phyloP scores from a whole-genome alignment of 2,797 vertebrate genomes.

The Lacerta bilineata region DNA sequence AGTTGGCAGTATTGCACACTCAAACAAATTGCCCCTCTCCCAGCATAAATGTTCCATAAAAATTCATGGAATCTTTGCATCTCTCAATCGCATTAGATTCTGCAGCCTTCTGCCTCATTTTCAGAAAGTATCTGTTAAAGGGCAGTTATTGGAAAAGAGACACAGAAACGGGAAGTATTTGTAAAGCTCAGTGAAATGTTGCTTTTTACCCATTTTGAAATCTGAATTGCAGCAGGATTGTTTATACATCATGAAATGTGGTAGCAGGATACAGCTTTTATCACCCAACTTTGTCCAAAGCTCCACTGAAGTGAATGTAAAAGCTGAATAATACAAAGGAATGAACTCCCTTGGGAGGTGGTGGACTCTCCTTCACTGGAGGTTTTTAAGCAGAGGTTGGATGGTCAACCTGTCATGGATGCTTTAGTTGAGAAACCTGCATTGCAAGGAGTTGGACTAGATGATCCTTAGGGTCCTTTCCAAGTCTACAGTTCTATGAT shows the following conservation, averaged over 20 bases:
- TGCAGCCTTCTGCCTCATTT: not conserved
- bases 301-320: not conserved
- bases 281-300: constrained; percentile 5
- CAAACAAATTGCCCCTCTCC: not conserved
- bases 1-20: not conserved
- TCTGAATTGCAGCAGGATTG: accelerated
- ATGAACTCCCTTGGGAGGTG: no score
- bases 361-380: no score
- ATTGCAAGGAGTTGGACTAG: no score
- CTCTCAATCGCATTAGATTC: not conserved
- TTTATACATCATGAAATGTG: not conserved
- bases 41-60: no score
- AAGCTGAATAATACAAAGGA: not conserved
- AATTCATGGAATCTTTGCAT: not conserved
- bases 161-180: not conserved
- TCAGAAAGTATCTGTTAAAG: not conserved
- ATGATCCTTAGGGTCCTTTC: no score
- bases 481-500: no score
- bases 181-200: accelerated
- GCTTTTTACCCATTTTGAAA: accelerated
- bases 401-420: no score
- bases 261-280: not conserved
- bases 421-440: no score
- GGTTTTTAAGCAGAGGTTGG: no score
- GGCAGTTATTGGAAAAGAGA: not conserved